These are phyloP conservation scores for Drosophila melanosoma DNA, from an alignment of 2,888 invertebrate genomes.

Conservation along the genomic window DNA sequence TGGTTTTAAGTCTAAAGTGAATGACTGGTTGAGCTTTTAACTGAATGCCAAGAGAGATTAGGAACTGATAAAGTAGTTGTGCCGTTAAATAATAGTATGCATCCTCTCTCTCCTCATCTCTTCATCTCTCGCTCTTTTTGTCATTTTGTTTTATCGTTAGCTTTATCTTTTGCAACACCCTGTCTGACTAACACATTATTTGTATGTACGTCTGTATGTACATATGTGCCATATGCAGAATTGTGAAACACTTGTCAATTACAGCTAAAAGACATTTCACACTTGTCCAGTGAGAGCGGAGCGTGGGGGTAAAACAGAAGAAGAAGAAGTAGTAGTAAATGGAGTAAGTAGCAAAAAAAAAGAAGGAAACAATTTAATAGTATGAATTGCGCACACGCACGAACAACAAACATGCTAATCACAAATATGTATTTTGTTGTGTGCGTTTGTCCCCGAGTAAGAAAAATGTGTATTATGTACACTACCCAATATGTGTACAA, in stretches of 20 bases:
- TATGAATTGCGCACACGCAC: conserved; percentile 54
- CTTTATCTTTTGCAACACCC: neutral
- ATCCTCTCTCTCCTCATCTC: neutral
- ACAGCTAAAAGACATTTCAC: conserved; percentile 34
- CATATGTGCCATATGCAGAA: neutral
- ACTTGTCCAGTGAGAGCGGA: conserved; percentile 1
- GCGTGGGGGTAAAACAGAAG: neutral
- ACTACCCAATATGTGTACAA: conserved; percentile 5
- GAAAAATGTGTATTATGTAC: conserved; percentile 30
- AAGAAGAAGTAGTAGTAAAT: neutral
- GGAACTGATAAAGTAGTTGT: neutral
- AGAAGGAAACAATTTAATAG: neutral
- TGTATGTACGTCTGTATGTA: too few species aligned
- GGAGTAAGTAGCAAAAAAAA: neutral
- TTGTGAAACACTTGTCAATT: conserved; percentile 26
- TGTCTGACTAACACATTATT: neutral
- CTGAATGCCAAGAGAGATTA: neutral
- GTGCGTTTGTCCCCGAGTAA: conserved; percentile 20
- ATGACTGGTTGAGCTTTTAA: neutral
- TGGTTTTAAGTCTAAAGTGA: neutral
- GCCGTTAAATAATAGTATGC: neutral
- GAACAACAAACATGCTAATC: conserved; percentile 53
- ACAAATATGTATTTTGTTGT: conserved; percentile 25
- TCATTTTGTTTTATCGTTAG: neutral
- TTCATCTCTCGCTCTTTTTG: neutral